Base-by-base conservation (phyloP, 1,140 invertebrate genomes). In the Drosophila oshimai region DNA sequence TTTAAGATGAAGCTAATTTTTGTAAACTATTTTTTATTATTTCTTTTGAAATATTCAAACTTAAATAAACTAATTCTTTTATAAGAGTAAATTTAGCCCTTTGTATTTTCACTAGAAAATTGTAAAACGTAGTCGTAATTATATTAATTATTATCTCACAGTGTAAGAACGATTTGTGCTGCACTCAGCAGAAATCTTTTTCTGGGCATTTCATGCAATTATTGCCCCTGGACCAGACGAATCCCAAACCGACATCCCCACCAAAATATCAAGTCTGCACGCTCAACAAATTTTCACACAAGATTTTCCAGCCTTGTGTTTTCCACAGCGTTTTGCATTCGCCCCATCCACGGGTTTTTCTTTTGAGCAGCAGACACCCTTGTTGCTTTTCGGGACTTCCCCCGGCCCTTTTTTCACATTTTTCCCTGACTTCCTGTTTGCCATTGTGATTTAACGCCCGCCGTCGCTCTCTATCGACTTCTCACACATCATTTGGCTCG, bases 281-380 rank as follows among this genome's bases (percentile, higher is more conserved):
- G 81, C 81, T 87, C 81, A 88, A 87, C 81, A 87, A 81, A 87
- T 87, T 87, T 87, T 74, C 83, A 88, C 73, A 87, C 68, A 74
- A 86, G 80, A 86, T 86, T 83, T 84, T 84, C 78, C 24, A 61
- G 58, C 53, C 62, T 61, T 36, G 68, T 57, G 72, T 74, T 75
- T 76, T 67, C 17, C 55, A 36, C 45, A 69, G 51, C 54, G 45
- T 50, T 75, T 86, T 79, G 54, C 73, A 76, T 81, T 72, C 36
- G 3, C 6, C 6, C 24, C 41, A 24, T 31, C 20, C 39, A 3
- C 20, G 39, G n/a, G n/a, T n/a, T n/a, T n/a, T n/a, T n/a, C n/a
- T n/a, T n/a, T n/a, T n/a, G n/a, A n/a, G n/a, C n/a, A n/a, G n/a
- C n/a, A n/a, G n/a, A 67, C 79, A 78, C 79, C 79, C 79, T 65